A percentile compares a stretch with the other conserved stretches of the same genome.
Evolutionary conservation across 2,113 vertebrate species (phyloP).

Genomic region (Colistium nudipinnis): DNA sequence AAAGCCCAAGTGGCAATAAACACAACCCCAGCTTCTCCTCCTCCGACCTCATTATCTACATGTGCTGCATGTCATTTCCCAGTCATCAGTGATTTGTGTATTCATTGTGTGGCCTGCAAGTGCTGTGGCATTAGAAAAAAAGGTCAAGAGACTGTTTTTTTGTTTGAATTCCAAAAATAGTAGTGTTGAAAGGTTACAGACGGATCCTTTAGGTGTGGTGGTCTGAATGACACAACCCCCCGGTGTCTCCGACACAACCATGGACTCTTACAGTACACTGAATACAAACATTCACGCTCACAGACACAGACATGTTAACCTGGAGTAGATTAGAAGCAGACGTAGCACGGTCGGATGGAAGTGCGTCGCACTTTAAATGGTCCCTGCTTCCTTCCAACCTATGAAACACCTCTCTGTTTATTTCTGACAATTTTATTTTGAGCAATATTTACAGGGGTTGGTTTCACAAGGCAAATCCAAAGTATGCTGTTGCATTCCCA

Average conservation of each 20-base stretch:
- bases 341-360: slow-evolving; percentile 10
- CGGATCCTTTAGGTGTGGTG: slow-evolving; percentile 29
- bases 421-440: slow-evolving; percentile 40
- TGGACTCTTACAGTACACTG: slow-evolving; percentile 1
- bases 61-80: slow-evolving; percentile 52
- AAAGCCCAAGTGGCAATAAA: not conserved
- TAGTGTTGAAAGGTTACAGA: slow-evolving; percentile 39
- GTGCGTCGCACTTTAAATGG: slow-evolving; percentile 42
- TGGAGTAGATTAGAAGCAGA: slow-evolving; percentile 54
- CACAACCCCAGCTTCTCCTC: slow-evolving; percentile 44
- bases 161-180: slow-evolving; percentile 42
- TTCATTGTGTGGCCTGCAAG: slow-evolving; percentile 49
- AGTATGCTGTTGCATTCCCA: not conserved
- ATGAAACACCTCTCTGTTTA: slow-evolving; percentile 42
- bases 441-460: slow-evolving; percentile 31
- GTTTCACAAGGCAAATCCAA: slow-evolving; percentile 18
- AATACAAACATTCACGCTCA: not conserved
- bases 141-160: slow-evolving; percentile 56
- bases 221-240: slow-evolving; percentile 36
- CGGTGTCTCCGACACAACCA: not conserved
- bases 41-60: slow-evolving; percentile 51
- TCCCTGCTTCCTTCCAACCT: slow-evolving; percentile 43
- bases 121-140: slow-evolving; percentile 49
- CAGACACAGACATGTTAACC: slow-evolving; percentile 3
- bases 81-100: slow-evolving; percentile 28